phyloP scores from a whole-genome alignment of 2,888 invertebrate species.

The Phymatocera aterrima region DNA sequence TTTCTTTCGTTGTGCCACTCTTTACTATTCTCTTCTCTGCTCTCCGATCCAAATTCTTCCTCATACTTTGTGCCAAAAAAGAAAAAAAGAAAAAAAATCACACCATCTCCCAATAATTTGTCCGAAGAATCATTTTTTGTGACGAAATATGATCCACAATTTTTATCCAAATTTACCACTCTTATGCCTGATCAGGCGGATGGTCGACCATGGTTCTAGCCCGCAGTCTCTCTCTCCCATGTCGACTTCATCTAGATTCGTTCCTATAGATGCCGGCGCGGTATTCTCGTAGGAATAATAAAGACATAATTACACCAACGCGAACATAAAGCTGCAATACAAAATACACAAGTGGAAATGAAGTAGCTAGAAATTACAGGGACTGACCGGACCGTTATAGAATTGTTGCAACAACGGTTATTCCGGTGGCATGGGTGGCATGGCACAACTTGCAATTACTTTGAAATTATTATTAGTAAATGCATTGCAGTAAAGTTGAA shows the following conservation, averaged over 20 bases:
- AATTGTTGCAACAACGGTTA: slow-evolving; percentile 13
- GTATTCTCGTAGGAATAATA: background rate
- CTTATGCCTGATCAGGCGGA: no score
- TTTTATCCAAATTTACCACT: no score
- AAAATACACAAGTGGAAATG: background rate
- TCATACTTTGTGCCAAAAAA: no score
- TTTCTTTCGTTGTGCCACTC: background rate
- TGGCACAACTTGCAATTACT: background rate
- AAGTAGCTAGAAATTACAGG: slow-evolving; percentile 18
- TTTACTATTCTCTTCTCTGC: no score
- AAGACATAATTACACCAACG: slow-evolving; percentile 14
- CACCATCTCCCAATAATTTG: no score
- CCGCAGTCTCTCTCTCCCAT: background rate
- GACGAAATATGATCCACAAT: no score
- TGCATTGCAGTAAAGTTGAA: background rate
- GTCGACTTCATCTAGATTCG: background rate
- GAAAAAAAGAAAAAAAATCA: no score
- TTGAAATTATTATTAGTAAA: slow-evolving; percentile 29
- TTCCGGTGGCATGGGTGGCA: background rate
- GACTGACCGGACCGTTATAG: background rate
- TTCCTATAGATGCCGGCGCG: background rate
- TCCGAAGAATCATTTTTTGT: no score
- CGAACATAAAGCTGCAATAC: background rate
- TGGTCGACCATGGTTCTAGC: background rate
- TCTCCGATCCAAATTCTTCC: no score